Evolutionary conservation across 2,888 invertebrate genomes (phyloP).

Genomic region (Andrena bucephala): DNA sequence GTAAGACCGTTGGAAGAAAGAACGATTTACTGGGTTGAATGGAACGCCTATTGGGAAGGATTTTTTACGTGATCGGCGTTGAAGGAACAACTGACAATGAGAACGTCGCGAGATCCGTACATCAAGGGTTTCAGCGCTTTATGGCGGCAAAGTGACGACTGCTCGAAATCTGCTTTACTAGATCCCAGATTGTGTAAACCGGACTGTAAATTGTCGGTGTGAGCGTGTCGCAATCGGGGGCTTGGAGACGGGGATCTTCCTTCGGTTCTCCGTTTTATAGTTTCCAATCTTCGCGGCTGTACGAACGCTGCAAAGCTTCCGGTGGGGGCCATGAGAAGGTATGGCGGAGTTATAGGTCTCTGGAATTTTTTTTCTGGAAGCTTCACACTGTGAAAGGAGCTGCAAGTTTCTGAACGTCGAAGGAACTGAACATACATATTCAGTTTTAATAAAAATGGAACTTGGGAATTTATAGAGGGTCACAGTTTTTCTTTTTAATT

Average conservation of each 20-base stretch:
- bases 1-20: neutral
- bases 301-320: slow-evolving; percentile 33
- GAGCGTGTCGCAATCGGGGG: slow-evolving; percentile 23
- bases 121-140: slow-evolving; percentile 30
- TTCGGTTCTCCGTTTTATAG: slow-evolving; percentile 47
- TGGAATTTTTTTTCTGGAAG: neutral
- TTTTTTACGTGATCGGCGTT: neutral
- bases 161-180: slow-evolving; percentile 43
- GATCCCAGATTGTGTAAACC: slow-evolving; percentile 46
- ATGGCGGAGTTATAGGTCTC: neutral
- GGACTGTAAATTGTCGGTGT: slow-evolving; percentile 28
- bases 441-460: neutral
- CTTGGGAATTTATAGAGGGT: neutral
- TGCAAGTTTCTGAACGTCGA: neutral
- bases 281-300: slow-evolving; percentile 50
- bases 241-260: slow-evolving; percentile 14
- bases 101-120: slow-evolving; percentile 8
- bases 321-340: neutral
- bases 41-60: neutral
- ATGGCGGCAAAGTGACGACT: slow-evolving; percentile 17
- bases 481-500: neutral
- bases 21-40: neutral
- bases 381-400: neutral
- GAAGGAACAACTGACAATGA: neutral
- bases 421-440: neutral